Base-by-base conservation (phyloP, 2,113 vertebrate species). In the Aplodontia rufa region DNA sequence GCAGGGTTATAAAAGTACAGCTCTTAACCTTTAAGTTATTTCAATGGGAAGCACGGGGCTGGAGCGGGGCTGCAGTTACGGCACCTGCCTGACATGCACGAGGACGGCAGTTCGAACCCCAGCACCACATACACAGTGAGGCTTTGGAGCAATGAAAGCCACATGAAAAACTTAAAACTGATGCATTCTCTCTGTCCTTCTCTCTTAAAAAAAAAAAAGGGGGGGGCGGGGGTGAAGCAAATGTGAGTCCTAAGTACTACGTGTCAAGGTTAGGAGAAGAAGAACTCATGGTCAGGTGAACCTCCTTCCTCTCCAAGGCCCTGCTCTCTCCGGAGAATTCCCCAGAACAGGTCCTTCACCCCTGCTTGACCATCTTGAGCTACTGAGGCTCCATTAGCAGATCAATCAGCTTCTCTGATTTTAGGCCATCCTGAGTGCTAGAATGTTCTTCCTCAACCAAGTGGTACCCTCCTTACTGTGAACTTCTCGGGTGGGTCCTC, bases 341-440 rank as follows among this genome's bases (percentile, higher is more conserved):
- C 42, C 71, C n/a, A 28, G 7, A 24, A 75, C 37, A 62, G n/a
- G 35, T 90, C 76, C 42, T 87, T 22, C 72, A 49, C 24, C 68
- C 35, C 28, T 68, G 69, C 51, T 14, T 69, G 14, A 85, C 45
- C 37, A 90, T 86, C 87, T 91, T 14, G 20, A 42, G 53, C 76
- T 76, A 85, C 68, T 49, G 66, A n/a, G 19, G 40, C 76, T 69
- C 91, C 74, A 76, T 89, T 51, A 62, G n/a, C 28, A 68, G 28
- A 37, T 68, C 92, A 89, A 66, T 26, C 66, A 64, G 68, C 42
- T 28, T 32, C 55, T 92, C 69, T 84, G 76, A 49, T 97, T 76
- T 83, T 22, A 96, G 87, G 60, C 45, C 60, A 51, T 28, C 66
- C 72, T 47, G 32, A 91, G 49, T n/a, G 81, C 69, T 55, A 92